phyloP scores from a whole-genome alignment of 2,797 vertebrate genomes.

The Kryptolebias ocellatus region DNA sequence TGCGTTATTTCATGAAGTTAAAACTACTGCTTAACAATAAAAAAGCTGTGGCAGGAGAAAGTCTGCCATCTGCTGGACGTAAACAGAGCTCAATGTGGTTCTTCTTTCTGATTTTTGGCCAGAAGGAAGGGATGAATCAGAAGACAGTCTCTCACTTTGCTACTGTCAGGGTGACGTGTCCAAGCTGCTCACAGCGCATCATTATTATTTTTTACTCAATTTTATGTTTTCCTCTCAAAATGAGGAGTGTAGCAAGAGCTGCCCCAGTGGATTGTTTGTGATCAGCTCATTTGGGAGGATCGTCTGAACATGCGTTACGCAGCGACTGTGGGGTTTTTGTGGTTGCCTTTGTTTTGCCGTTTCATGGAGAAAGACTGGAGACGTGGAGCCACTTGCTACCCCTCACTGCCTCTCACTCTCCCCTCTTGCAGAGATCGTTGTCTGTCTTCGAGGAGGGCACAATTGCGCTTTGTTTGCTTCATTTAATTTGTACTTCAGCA shows the following conservation, averaged over 20 bases:
- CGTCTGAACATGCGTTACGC: neutral
- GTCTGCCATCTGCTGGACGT: constrained; percentile 74
- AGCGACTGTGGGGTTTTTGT: neutral
- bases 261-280: constrained; percentile 28
- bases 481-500: neutral
- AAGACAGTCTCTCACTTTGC: constrained; percentile 50
- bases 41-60: constrained; percentile 51
- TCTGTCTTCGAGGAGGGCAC: neutral
- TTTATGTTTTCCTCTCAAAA: constrained; percentile 9
- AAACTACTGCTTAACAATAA: neutral
- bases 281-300: constrained; percentile 12
- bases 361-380: neutral
- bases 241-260: constrained; percentile 27
- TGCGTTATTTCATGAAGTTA: constrained; percentile 2
- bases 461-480: constrained; percentile 2
- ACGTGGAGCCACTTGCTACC: constrained; percentile 1
- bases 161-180: constrained; percentile 51
- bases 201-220: constrained; percentile 37
- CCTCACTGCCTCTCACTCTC: neutral
- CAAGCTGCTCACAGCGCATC: constrained; percentile 33
- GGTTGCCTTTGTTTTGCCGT: neutral
- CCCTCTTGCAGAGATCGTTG: neutral
- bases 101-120: constrained; percentile 42
- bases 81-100: constrained; percentile 1
- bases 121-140: constrained; percentile 63